These are phyloP conservation scores for Valencia hispanica DNA, from an alignment of 2,797 vertebrate genomes.

Conservation along the genomic window DNA sequence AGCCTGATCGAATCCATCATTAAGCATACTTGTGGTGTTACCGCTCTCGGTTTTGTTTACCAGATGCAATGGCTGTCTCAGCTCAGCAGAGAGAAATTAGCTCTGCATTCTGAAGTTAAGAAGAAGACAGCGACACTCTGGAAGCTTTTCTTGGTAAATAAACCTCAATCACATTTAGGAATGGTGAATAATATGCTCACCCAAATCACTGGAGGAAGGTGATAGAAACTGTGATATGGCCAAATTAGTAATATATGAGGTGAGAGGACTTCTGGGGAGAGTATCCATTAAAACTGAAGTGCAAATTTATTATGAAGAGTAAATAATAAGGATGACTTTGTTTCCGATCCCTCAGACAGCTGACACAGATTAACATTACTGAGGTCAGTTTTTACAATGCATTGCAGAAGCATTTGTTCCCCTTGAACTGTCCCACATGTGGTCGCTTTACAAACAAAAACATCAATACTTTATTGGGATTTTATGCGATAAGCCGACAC, in stretches of 20 bases:
- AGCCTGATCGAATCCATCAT: slow-evolving; percentile 79
- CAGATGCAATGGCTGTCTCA: slow-evolving; percentile 65
- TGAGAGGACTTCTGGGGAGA: slow-evolving; percentile 41
- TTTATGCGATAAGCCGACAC: background rate
- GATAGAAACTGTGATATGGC: slow-evolving; percentile 37
- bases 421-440: background rate
- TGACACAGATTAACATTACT: slow-evolving; percentile 9
- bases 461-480: background rate
- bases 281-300: slow-evolving; percentile 22
- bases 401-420: background rate
- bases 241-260: slow-evolving; percentile 36
- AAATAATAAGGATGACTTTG: slow-evolving; percentile 14
- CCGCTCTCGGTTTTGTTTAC: slow-evolving; percentile 72
- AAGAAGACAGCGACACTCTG: slow-evolving; percentile 10
- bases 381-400: slow-evolving; percentile 25
- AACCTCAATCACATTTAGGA: background rate
- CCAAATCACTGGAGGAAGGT: slow-evolving; percentile 23
- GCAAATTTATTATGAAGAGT: slow-evolving; percentile 27
- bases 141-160: slow-evolving; percentile 7
- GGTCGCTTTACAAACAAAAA: background rate
- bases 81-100: slow-evolving; percentile 44
- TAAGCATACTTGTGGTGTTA: slow-evolving; percentile 75
- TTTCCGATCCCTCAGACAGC: slow-evolving; percentile 20
- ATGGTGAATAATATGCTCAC: slow-evolving; percentile 6
- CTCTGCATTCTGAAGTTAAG: slow-evolving; percentile 52